These are phyloP conservation scores for Phanerotoma sp. DNA, from an alignment of 2,888 invertebrate genomes.

Conservation along the genomic window DNA sequence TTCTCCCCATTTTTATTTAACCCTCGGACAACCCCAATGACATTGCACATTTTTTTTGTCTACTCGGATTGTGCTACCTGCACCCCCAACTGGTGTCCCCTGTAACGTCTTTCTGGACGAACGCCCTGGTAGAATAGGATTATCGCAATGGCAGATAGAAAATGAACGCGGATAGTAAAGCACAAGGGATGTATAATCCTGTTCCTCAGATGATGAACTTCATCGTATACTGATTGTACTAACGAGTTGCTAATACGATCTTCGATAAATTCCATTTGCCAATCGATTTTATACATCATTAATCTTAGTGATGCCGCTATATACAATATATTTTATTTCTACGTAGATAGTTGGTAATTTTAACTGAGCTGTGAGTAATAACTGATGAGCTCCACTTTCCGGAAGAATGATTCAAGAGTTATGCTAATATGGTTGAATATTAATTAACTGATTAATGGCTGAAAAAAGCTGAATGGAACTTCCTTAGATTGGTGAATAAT, in stretches of 20 bases:
- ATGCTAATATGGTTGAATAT: constrained; percentile 44
- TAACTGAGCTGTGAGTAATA: constrained; percentile 28
- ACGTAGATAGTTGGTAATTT: neutral
- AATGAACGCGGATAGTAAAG: constrained; percentile 26
- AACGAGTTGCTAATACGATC: constrained; percentile 44
- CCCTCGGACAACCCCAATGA: constrained; percentile 18
- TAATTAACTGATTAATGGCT: constrained; percentile 42
- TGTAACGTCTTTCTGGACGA: constrained; percentile 49
- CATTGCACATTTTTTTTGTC: constrained; percentile 24
- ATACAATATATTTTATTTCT: neutral
- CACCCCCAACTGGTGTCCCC: constrained; percentile 38
- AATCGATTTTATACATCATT: constrained; percentile 24
- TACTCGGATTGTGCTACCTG: too few species aligned
- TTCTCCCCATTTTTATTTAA: constrained; percentile 1
- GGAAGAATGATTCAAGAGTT: constrained; percentile 45
- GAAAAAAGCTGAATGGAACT: too few species aligned
- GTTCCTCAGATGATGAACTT: constrained; percentile 37
- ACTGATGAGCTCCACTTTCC: constrained; percentile 38
- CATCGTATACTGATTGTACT: constrained; percentile 30
- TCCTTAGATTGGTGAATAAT: too few species aligned
- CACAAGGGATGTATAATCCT: constrained; percentile 26
- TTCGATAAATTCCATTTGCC: constrained; percentile 31
- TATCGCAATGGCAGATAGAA: constrained; percentile 16
- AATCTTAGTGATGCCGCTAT: too few species aligned
- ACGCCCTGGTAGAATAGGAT: constrained; percentile 50